Evolutionary conservation across 2,797 vertebrate genomes (phyloP).

Genomic region (Catamblyrhynchus diadema): DNA sequence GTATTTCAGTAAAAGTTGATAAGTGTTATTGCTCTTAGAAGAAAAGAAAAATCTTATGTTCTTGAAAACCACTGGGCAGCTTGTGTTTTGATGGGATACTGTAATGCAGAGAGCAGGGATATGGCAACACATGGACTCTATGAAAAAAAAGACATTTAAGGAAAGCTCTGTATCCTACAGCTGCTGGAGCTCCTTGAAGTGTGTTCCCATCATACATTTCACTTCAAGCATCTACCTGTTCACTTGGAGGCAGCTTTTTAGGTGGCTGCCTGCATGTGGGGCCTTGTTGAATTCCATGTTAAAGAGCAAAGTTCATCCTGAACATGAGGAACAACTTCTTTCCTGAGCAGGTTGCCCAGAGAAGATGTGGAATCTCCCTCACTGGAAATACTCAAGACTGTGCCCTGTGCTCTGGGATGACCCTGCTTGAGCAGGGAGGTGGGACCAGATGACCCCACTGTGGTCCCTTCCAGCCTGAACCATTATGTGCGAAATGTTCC

Average conservation of each 20-base stretch:
- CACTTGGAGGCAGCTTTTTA: background rate
- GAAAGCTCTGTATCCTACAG: background rate
- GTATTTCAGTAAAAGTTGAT: slow-evolving; percentile 60
- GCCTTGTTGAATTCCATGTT: background rate
- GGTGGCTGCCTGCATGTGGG: background rate
- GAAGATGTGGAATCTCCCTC: background rate
- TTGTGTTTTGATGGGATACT: slow-evolving; percentile 51
- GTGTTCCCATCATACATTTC: background rate
- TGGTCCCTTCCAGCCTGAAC: background rate
- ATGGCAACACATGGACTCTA: background rate
- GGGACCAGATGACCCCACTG: background rate
- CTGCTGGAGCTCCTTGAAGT: background rate
- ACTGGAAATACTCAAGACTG: background rate
- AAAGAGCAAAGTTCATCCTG: background rate
- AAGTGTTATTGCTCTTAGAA: slow-evolving; percentile 55
- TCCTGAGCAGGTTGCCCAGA: background rate
- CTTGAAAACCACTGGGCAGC: slow-evolving; percentile 50
- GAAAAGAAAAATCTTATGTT: slow-evolving; percentile 33
- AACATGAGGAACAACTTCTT: background rate
- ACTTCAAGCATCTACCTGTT: background rate
- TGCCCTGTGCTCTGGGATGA: background rate
- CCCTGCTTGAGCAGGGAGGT: background rate
- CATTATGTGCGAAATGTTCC: background rate
- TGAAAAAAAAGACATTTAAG: background rate
- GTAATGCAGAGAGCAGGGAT: slow-evolving; percentile 21